Percentiles rank a stretch among this genome's conserved stretches.
phyloP scores from a whole-genome alignment of 2,888 invertebrate genomes.

The Orthosia cruda region DNA sequence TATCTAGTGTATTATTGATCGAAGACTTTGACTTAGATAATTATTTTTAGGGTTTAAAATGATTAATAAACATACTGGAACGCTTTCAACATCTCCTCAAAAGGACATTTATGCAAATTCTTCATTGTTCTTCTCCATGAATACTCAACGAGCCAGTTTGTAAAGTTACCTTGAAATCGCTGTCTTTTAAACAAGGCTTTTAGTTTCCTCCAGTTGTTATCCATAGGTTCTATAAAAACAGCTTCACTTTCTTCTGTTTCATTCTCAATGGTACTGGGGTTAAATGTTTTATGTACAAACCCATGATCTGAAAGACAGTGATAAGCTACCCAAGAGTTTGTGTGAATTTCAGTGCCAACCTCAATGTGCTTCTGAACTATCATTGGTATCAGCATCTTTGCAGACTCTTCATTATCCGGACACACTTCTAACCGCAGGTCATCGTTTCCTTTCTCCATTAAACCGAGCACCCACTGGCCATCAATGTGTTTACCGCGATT shows the following conservation, averaged over 20 bases:
- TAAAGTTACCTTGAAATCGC: not conserved
- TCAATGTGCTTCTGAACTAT: constrained; percentile 4
- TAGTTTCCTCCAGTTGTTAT: not conserved
- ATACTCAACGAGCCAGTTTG: constrained; percentile 1
- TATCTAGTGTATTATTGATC: no score
- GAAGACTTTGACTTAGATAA: not conserved
- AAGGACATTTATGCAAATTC: not conserved
- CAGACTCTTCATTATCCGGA: not conserved
- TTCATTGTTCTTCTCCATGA: not conserved
- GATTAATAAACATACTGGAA: not conserved
- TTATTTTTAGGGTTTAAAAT: not conserved
- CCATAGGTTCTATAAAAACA: not conserved
- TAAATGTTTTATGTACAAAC: not conserved
- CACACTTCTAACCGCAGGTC: constrained; percentile 13
- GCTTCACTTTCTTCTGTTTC: not conserved
- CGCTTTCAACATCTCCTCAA: constrained; percentile 10
- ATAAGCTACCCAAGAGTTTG: not conserved
- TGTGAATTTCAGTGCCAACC: not conserved
- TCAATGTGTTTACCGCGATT: constrained; percentile 1
- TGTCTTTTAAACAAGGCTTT: not conserved
- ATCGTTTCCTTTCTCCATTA: not conserved
- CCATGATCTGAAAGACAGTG: not conserved
- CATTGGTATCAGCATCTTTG: not conserved
- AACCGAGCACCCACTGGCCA: constrained; percentile 6
- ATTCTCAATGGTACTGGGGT: not conserved